Evolutionary conservation across 2,797 vertebrate genomes (phyloP).

Genomic region (Periparus ater): DNA sequence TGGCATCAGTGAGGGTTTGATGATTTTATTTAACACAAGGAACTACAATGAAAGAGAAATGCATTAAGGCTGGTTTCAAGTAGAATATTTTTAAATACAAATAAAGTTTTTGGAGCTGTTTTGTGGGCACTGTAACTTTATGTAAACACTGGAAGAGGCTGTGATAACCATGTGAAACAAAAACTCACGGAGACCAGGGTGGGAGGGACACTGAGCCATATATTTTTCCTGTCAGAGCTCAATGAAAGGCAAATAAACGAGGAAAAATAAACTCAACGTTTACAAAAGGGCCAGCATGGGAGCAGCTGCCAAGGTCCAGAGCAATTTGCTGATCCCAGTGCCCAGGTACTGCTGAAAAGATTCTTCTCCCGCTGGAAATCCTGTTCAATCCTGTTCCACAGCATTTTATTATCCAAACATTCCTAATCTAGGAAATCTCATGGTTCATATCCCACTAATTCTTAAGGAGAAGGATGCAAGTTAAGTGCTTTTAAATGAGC

Average conservation of each 20-base stretch:
- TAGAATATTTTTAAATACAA: not conserved
- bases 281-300: not conserved
- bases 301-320: not conserved
- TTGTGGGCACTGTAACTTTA: accelerated
- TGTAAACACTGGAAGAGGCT: not conserved
- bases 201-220: not conserved
- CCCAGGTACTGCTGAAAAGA: not conserved
- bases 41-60: not conserved
- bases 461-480: not conserved
- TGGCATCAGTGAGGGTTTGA: not conserved
- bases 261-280: not conserved
- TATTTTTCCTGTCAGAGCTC: not conserved
- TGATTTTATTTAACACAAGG: not conserved
- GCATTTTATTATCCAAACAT: not conserved
- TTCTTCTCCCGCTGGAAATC: not conserved
- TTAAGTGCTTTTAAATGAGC: not conserved
- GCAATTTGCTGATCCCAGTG: not conserved
- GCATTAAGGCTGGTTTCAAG: not conserved
- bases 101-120: not conserved
- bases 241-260: not conserved
- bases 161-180: not conserved
- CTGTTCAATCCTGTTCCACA: not conserved
- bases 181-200: not conserved
- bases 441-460: not conserved
- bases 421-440: not conserved